Evolutionary conservation across 2,797 vertebrate genomes (phyloP), one percentile per base, ranked within the genome.

Genomic region (Hapalemur alaotrensis): DNA sequence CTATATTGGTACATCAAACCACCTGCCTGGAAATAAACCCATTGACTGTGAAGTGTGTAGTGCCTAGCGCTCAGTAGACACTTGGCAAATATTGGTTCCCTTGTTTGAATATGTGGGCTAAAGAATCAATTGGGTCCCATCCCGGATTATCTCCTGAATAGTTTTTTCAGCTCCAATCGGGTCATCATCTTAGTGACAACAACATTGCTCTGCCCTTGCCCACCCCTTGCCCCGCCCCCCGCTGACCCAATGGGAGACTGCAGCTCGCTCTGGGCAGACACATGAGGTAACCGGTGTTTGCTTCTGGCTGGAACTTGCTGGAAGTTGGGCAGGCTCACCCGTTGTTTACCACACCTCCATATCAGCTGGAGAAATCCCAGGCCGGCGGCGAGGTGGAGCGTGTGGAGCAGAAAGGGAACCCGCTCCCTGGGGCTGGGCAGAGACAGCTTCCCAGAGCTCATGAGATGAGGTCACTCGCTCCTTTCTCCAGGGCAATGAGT

Each of bases 401-500:
- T 90, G 17, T 30, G 32, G 82, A 78, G 20, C 43, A 85, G 79
- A 81, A 35, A 93, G 38, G 35, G 46, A 10, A 54, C 38, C 7
- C 4, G 76, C 67, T 50, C 48, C 72, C 32, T 2, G 67, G 61
- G 22, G 28, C 38, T 43, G 2, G 23, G 90, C 78, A 52, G 81
- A 78, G n/a, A 48, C 35, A 61, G 69, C 41, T 30, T 57, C 89
- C 63, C 0, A 1, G 73, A 88, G 46, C n/a, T 81, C 35, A 2
- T 25, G 28, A 41, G 78, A 57, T 48, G 38, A 97, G 69, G 92
- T 82, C 95, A 96, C 28, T 20, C 7, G 13, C 61, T 87, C 85
- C 52, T 86, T 93, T 93, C 75, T 91, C 85, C 61, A 7, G 86
- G 90, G 93, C 17, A 93, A 14, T 79, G 54, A 82, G 61, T 84